phyloP scores from a whole-genome alignment of 2,888 invertebrate species.

The Heliconius sara region DNA sequence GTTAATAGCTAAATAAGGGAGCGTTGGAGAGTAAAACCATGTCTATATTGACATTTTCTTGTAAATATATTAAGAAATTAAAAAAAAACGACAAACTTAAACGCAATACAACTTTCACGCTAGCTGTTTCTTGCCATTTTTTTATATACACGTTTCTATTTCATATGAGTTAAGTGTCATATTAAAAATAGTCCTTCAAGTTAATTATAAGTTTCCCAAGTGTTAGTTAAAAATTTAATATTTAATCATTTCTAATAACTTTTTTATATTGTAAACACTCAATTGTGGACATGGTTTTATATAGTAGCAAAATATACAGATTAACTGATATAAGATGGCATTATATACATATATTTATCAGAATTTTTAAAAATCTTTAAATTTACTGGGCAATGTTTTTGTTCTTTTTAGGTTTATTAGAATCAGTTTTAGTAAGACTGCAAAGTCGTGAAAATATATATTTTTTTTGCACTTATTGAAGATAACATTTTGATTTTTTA shows the following conservation, averaged over 20 bases:
- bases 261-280: neutral
- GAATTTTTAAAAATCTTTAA: neutral
- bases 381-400: neutral
- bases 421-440: neutral
- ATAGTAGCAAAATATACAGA: conserved; percentile 1
- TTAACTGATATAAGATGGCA: neutral
- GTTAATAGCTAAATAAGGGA: neutral
- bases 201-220: neutral
- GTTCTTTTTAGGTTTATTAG: neutral
- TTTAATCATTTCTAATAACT: neutral
- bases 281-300: conserved; percentile 23
- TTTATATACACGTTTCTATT: neutral
- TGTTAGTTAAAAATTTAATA: neutral
- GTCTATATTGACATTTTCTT: neutral
- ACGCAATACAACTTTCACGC: neutral
- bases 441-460: neutral
- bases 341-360: neutral
- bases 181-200: neutral
- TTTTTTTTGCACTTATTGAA: neutral
- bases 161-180: neutral
- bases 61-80: neutral
- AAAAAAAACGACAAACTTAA: neutral
- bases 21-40: conserved; percentile 7
- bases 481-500: neutral
- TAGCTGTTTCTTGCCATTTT: conserved; percentile 28